Conservation (phyloP, 2,797 vertebrate species). For the Chiloscyllium punctatum region DNA sequence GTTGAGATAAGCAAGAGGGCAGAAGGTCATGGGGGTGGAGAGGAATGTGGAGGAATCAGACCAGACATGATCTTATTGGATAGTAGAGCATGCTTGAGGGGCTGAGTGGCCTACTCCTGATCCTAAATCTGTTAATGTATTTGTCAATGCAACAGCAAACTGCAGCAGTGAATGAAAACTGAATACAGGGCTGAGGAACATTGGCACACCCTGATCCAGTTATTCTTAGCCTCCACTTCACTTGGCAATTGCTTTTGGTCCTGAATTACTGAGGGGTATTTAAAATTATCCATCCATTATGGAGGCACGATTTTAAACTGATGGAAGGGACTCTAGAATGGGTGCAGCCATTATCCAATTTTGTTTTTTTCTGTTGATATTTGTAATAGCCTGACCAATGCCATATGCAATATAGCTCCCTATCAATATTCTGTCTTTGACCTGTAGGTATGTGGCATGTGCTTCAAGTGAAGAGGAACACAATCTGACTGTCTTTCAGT, state of each 20-base stretch:
- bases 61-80: too few species aligned
- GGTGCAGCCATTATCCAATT: background rate
- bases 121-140: too few species aligned
- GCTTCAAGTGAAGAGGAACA: constrained; percentile 57
- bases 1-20: too few species aligned
- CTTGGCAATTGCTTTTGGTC: background rate
- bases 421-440: background rate
- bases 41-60: too few species aligned
- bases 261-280: background rate
- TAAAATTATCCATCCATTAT: background rate
- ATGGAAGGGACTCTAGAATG: background rate
- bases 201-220: background rate
- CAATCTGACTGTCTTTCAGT: constrained; percentile 61
- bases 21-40: too few species aligned
- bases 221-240: background rate
- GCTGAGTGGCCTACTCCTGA: too few species aligned
- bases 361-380: background rate
- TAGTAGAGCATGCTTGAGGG: too few species aligned
- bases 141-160: background rate
- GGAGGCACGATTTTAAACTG: background rate
- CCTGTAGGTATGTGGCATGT: constrained; percentile 57
- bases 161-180: background rate
- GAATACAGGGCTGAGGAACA: background rate
- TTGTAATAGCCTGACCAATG: background rate
- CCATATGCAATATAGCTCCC: too few species aligned